A percentile compares a stretch with the other conserved stretches of the same genome.
Evolutionary conservation across 2,888 invertebrate genomes (phyloP).

Genomic region (Orgyia antiqua): DNA sequence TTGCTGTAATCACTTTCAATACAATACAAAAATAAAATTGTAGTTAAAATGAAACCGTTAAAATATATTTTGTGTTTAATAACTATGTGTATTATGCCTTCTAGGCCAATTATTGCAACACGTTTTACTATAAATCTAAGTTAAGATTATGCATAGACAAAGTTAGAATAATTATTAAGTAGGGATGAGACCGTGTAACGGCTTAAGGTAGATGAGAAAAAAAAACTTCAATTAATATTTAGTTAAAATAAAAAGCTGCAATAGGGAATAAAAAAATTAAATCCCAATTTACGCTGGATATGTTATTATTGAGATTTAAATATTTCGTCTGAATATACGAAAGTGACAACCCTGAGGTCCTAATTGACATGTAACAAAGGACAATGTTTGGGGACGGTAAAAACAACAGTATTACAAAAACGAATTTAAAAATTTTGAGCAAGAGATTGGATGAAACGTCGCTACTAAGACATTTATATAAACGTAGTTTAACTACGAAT

Average conservation of each 20-base stretch:
- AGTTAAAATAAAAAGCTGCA: conserved; percentile 18
- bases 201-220: no score
- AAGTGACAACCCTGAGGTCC: conserved; percentile 7
- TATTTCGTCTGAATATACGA: background rate
- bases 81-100: conserved; percentile 41
- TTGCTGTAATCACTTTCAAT: conserved; percentile 40
- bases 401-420: conserved; percentile 28
- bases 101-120: conserved; percentile 69
- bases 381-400: conserved; percentile 20
- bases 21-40: conserved; percentile 56
- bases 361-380: conserved; percentile 20
- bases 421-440: conserved; percentile 27
- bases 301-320: conserved; percentile 14
- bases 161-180: no score
- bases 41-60: conserved; percentile 49
- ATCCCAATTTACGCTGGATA: conserved; percentile 20
- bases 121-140: conserved; percentile 55
- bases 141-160: conserved; percentile 52
- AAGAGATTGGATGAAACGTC: conserved; percentile 28
- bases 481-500: conserved; percentile 33
- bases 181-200: no score
- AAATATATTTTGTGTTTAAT: conserved; percentile 40
- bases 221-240: no score
- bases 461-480: conserved; percentile 30
- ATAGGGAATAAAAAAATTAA: conserved; percentile 12